phyloP scores from a whole-genome alignment of 2,888 invertebrate species.

The Sminthurides aquaticus region DNA sequence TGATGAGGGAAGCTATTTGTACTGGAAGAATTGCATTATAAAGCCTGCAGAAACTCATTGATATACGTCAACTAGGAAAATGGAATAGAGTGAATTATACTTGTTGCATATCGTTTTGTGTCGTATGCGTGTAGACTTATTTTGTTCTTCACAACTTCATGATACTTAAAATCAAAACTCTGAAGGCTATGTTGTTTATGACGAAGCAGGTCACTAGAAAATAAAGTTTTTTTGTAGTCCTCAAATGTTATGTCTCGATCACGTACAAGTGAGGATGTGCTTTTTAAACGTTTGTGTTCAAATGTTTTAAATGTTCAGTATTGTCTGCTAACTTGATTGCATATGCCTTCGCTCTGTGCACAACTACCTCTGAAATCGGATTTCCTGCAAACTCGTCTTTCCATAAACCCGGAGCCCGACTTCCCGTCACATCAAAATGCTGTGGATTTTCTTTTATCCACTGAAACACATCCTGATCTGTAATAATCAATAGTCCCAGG shows the following conservation, averaged over 20 bases:
- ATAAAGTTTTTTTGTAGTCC: not conserved
- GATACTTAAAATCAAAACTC: not conserved
- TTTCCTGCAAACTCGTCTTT: not conserved
- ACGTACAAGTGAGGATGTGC: not conserved
- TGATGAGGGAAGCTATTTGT: too few species aligned
- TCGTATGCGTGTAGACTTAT: not conserved
- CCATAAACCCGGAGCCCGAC: not conserved
- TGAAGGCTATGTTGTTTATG: not conserved
- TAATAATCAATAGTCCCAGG: not conserved
- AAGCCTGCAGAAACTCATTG: not conserved
- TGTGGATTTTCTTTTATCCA: not conserved
- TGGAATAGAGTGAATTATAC: not conserved
- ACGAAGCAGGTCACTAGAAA: not conserved
- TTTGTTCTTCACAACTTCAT: not conserved
- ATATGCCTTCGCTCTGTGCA: not conserved
- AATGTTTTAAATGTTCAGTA: too few species aligned
- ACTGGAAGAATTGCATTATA: too few species aligned
- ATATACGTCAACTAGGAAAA: not conserved
- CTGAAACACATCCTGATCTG: not conserved
- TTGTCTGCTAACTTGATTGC: not conserved
- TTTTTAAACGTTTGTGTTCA: not conserved
- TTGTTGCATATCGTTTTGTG: not conserved
- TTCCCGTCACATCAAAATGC: not conserved
- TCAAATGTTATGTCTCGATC: not conserved
- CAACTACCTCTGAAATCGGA: not conserved